phyloP scores from a whole-genome alignment of 2,113 vertebrate species.

The Ardeotis arabs region DNA sequence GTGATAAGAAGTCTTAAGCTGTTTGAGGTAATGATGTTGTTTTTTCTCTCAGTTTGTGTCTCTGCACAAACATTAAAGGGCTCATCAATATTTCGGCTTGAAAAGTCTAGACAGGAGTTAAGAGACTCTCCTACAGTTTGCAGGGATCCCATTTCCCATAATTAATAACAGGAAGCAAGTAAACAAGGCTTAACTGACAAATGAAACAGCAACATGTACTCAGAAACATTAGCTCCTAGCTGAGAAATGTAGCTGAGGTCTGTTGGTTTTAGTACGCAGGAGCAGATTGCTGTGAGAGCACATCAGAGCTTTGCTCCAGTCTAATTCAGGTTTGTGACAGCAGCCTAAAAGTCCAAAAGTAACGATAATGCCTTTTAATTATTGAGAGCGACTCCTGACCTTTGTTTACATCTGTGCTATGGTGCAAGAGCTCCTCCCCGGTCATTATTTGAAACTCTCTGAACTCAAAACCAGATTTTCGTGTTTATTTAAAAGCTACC shows the following conservation, averaged over 20 bases:
- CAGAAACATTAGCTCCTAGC: constrained; percentile 31
- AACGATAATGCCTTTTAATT: not conserved
- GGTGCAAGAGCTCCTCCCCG: not conserved
- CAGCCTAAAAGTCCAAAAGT: not conserved
- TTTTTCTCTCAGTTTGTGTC: constrained; percentile 31
- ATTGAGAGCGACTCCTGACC: constrained; percentile 1
- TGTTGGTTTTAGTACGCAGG: not conserved
- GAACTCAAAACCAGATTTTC: constrained; percentile 49
- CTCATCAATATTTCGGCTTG: constrained; percentile 63
- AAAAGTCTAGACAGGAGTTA: constrained; percentile 69
- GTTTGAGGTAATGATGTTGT: constrained; percentile 26
- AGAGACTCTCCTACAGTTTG: constrained; percentile 62
- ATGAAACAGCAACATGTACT: constrained; percentile 42
- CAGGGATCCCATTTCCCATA: constrained; percentile 71
- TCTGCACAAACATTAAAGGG: constrained; percentile 59
- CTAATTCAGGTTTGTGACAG: not conserved
- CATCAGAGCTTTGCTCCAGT: not conserved
- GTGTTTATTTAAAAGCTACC: constrained; percentile 81
- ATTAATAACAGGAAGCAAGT: constrained; percentile 77
- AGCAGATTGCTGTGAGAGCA: not conserved
- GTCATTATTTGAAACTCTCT: constrained; percentile 46
- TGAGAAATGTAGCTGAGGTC: constrained; percentile 4
- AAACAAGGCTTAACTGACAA: constrained; percentile 71
- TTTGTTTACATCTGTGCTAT: not conserved
- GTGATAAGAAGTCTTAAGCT: constrained; percentile 52